Conservation (phyloP, 2,797 vertebrate species). For the Sciaenops ocellatus region DNA sequence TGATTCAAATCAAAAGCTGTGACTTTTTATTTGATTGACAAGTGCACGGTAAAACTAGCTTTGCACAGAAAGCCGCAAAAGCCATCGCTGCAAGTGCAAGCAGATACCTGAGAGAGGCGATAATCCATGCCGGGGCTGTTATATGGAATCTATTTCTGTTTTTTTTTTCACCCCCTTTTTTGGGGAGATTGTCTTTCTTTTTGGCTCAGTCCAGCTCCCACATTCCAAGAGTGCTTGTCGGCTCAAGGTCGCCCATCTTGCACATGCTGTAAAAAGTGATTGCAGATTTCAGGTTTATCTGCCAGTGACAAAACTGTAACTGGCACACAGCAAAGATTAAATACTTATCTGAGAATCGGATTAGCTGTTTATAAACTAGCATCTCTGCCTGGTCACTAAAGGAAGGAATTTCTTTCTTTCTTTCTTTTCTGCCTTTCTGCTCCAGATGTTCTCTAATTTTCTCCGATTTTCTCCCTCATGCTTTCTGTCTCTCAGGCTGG, state of each 20-base stretch:
- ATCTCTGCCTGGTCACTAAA: conserved; percentile 26
- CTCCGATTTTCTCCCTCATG: conserved; percentile 40
- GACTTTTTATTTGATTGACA: conserved; percentile 47
- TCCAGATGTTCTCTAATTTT: conserved; percentile 42
- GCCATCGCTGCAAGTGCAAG: conserved; percentile 36
- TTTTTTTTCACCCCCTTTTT: conserved; percentile 9
- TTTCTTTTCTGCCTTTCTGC: conserved; percentile 37
- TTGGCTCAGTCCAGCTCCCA: conserved; percentile 60
- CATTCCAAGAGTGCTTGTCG: conserved; percentile 75
- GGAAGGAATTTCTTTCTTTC: conserved; percentile 16
- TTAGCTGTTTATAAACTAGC: conserved; percentile 47
- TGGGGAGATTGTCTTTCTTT: conserved; percentile 42
- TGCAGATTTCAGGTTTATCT: conserved; percentile 65
- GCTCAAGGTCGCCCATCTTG: conserved; percentile 62
- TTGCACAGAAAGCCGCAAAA: conserved; percentile 13
- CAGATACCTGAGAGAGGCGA: conserved; percentile 41
- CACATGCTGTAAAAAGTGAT: conserved; percentile 48
- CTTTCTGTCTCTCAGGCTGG: conserved; percentile 53
- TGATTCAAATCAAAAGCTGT: conserved; percentile 44
- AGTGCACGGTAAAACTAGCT: conserved; percentile 2
- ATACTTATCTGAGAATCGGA: conserved; percentile 44
- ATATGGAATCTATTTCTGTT: conserved; percentile 22
- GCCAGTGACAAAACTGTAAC: conserved; percentile 51
- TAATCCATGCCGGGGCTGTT: conserved; percentile 39
- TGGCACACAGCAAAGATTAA: conserved; percentile 62